Conservation (phyloP, 1,140 invertebrate species). For the Platorchestia sp. region DNA sequence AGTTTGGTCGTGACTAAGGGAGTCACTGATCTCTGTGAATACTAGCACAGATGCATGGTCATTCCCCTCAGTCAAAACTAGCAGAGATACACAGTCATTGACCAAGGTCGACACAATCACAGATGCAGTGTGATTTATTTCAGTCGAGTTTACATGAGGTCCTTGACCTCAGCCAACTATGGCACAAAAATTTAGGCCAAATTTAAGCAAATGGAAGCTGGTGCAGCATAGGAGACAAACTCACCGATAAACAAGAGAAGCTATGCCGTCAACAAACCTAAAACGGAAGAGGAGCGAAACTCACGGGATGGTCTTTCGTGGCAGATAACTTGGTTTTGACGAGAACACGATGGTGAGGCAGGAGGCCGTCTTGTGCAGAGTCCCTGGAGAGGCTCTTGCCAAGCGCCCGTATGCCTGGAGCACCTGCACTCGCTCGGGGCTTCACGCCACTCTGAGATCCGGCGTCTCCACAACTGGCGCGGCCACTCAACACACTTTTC, state of each 20-base stretch:
- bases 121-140: no score
- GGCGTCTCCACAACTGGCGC: not conserved
- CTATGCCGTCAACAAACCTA: not conserved
- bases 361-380: not conserved
- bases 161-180: no score
- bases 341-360: not conserved
- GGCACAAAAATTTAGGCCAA: not conserved
- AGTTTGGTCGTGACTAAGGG: no score
- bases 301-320: not conserved
- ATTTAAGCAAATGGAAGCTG: not conserved
- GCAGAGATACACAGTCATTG: no score
- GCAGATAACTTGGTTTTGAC: not conserved
- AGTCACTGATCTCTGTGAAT: no score
- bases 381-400: not conserved
- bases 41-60: no score
- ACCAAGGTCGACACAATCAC: no score
- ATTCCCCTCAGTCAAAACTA: no score
- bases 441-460: not conserved
- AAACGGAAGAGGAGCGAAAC: not conserved
- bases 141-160: no score
- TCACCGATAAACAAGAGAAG: no score
- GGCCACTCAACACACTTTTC: not conserved
- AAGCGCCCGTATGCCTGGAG: not conserved
- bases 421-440: not conserved
- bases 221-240: no score